Evolutionary conservation across 2,888 invertebrate species (phyloP).

Genomic region (Brachyopa scutellaris): DNA sequence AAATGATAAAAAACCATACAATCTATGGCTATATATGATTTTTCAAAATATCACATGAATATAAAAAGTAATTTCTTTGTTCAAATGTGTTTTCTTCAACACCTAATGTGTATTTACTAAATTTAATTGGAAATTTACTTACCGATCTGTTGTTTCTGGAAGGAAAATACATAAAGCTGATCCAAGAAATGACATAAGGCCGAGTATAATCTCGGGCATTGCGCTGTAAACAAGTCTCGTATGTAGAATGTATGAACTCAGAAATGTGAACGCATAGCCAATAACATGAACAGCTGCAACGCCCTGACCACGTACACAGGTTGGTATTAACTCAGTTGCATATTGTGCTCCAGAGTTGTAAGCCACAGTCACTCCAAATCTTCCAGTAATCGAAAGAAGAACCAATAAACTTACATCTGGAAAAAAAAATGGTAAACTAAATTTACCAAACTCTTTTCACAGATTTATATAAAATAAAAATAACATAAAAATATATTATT

Average conservation of each 20-base stretch:
- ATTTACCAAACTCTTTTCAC: too few relatives aligned
- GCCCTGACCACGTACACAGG: constrained; percentile 85
- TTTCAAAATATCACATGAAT: too few relatives aligned
- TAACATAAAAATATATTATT: too few relatives aligned
- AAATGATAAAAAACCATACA: too few relatives aligned
- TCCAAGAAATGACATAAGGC: constrained; percentile 82
- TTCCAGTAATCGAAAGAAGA: constrained; percentile 82
- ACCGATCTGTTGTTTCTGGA: constrained; percentile 84
- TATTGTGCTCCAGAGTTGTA: constrained; percentile 86
- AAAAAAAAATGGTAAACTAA: too few relatives aligned
- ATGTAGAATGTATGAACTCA: constrained; percentile 84
- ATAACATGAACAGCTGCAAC: constrained; percentile 85
- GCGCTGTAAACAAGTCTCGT: constrained; percentile 81
- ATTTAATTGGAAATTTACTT: constrained; percentile 2
- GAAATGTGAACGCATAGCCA: constrained; percentile 85
- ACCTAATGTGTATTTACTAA: too few relatives aligned
- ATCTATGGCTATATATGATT: too few relatives aligned
- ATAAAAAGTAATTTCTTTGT: too few relatives aligned
- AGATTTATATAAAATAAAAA: too few relatives aligned
- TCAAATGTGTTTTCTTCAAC: too few relatives aligned
- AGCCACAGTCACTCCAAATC: constrained; percentile 85
- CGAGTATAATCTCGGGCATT: constrained; percentile 83
- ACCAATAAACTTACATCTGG: constrained; percentile 79
- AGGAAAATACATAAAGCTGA: constrained; percentile 84
- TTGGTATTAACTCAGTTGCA: constrained; percentile 85